These are phyloP conservation scores for Paratilapia polleni DNA, from an alignment of 2,113 vertebrate genomes.

Conservation along the genomic window DNA sequence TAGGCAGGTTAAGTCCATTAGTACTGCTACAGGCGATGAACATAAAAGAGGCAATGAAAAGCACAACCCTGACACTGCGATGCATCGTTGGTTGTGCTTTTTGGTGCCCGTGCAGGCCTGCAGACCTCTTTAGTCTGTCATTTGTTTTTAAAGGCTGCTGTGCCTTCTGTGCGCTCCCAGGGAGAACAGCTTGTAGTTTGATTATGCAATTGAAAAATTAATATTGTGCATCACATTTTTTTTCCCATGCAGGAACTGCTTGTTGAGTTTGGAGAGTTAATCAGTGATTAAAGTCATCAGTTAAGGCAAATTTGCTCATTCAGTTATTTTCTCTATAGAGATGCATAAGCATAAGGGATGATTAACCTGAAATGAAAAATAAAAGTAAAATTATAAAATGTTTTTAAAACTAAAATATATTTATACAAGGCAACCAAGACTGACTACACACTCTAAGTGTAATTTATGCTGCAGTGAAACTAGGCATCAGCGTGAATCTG, in stretches of 20 bases:
- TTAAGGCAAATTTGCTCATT: conserved; percentile 27
- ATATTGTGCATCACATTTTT: conserved; percentile 43
- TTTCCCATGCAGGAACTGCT: conserved; percentile 45
- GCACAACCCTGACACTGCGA: background rate
- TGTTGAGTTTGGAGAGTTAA: conserved; percentile 49
- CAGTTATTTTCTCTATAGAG: background rate
- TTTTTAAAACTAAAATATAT: background rate
- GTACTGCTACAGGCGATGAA: background rate
- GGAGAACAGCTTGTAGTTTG: conserved; percentile 66
- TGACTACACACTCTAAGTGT: background rate
- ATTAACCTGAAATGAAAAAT: background rate
- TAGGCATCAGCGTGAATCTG: background rate
- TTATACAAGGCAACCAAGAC: background rate
- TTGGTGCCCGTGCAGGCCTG: background rate
- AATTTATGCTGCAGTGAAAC: background rate
- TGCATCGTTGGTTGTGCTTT: background rate
- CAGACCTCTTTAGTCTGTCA: conserved; percentile 11
- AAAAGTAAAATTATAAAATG: background rate
- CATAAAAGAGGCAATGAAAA: background rate
- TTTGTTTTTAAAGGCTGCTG: conserved; percentile 33
- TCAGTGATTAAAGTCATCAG: conserved; percentile 46
- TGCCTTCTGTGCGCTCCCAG: conserved; percentile 48
- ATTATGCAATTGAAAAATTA: conserved; percentile 56
- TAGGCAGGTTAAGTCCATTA: background rate
- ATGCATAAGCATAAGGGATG: background rate